Conservation (phyloP, 2,797 vertebrate species). For the Acrossocheilus wenchowensis region DNA sequence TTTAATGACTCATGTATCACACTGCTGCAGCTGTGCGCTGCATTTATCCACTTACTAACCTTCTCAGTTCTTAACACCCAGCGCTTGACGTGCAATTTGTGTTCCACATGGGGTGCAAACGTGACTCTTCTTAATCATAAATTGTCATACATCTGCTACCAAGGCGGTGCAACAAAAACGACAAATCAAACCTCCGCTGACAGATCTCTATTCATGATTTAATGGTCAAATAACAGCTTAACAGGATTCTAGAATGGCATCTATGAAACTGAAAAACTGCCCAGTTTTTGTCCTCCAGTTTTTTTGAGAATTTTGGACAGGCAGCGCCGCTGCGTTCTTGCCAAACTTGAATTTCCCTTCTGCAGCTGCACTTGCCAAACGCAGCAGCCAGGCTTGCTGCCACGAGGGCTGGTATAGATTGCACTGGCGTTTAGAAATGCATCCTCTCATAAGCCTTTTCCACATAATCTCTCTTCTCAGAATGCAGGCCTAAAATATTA, state of each 20-base stretch:
- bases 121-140: conserved; percentile 47
- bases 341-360: conserved; percentile 70
- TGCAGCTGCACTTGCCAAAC: conserved; percentile 64
- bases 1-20: conserved; percentile 50
- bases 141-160: conserved; percentile 44
- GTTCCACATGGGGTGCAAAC: conserved; percentile 31
- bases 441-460: conserved; percentile 73
- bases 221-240: conserved; percentile 54
- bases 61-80: conserved; percentile 36
- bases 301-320: conserved; percentile 59
- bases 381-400: conserved; percentile 65
- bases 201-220: conserved; percentile 46
- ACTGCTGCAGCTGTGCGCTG: conserved; percentile 43
- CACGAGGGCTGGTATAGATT: conserved; percentile 69
- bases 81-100: conserved; percentile 22
- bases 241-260: conserved; percentile 48
- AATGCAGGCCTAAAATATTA: conserved; percentile 66
- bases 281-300: conserved; percentile 55
- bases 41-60: conserved; percentile 50
- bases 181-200: conserved; percentile 40
- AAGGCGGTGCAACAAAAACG: conserved; percentile 33
- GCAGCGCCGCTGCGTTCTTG: conserved; percentile 57
- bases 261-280: conserved; percentile 50
- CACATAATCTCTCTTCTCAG: conserved; percentile 70
- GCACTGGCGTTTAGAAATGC: conserved; percentile 71